Evolutionary conservation across 1,140 invertebrate species (phyloP), one percentile per base, ranked within the genome.

Genomic region (Propsilocerus akamusi): DNA sequence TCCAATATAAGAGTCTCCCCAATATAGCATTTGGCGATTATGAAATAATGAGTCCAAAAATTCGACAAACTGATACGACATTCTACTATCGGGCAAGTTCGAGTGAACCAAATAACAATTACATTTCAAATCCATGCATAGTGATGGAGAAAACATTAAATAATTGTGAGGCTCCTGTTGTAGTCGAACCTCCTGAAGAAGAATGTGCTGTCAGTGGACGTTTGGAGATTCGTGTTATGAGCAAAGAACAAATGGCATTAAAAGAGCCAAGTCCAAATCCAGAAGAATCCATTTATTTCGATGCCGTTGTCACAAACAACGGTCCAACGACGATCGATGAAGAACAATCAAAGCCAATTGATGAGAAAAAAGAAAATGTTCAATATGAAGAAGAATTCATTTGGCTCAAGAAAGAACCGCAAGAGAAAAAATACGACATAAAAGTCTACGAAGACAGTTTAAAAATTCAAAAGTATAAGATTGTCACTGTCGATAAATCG

Each of bases 191-290:
- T 34, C 58, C 53, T 10, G 71, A 65, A 52, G 71, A 73, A 50
- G 70, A 72, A 48, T 62, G 71, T 46, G 76, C 80, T 4, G 74
- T 85, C n/a, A 82, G 79, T 49, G 83, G 83, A 37, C 74, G 83
- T 50, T 69, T 88, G 25, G 83, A 89, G 70, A 88, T 88, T 52
- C 72, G 85, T 47, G 82, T 89, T 24, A 74, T 86, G 28, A 66
- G 70, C 50, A 68, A 69, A 63, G 65, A 65, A 24, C 54, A 49
- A 12, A 46, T 26, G 59, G n/a, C n/a, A n/a, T 61, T 52, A 54
- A 53, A 55, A 56, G 59, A 46, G 62, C 62, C 63, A 48, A 58
- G 52, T 51, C 57, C 57, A n/a, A 54, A 61, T 54, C 46, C 55
- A 1, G 61, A 61, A 7, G 61, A 63, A 47, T 57, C 61, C 7